These are phyloP conservation scores for Epirrhoe alternata DNA, from an alignment of 2,888 invertebrate species.

Conservation along the genomic window DNA sequence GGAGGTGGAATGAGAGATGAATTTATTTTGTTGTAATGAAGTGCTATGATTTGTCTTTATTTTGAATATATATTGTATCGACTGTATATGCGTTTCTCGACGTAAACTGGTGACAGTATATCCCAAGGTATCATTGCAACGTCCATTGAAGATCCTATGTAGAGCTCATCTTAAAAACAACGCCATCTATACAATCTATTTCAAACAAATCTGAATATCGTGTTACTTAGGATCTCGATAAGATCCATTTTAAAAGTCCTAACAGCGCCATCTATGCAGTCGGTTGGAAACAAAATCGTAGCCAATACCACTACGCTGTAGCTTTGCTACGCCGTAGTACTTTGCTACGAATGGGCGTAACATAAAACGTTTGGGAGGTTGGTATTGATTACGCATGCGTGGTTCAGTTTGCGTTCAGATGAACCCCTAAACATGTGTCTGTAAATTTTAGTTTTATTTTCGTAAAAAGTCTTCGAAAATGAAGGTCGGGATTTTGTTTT, in stretches of 20 bases:
- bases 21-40: constrained; percentile 6
- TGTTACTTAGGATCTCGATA: too few relatives aligned
- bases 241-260: not conserved
- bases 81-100: constrained; percentile 5
- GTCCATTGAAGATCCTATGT: too few relatives aligned
- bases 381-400: constrained; percentile 81
- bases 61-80: constrained; percentile 17
- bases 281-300: not conserved
- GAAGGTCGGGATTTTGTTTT: constrained; percentile 61
- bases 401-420: constrained; percentile 44
- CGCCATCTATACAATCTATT: not conserved
- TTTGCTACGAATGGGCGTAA: constrained; percentile 40
- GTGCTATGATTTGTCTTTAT: constrained; percentile 16
- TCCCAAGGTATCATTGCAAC: too few relatives aligned
- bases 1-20: constrained; percentile 58
- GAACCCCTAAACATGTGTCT: constrained; percentile 56
- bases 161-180: not conserved
- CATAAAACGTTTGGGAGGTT: constrained; percentile 27
- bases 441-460: constrained; percentile 42
- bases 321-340: constrained; percentile 24
- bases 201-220: not conserved
- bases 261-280: constrained; percentile 41
- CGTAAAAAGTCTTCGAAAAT: constrained; percentile 52
- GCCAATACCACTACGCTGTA: constrained; percentile 16
- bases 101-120: too few relatives aligned